A percentile compares a stretch with the other conserved stretches of the same genome.
Conservation (phyloP, 2,888 invertebrate species). For the Chymomyza amoena region DNA sequence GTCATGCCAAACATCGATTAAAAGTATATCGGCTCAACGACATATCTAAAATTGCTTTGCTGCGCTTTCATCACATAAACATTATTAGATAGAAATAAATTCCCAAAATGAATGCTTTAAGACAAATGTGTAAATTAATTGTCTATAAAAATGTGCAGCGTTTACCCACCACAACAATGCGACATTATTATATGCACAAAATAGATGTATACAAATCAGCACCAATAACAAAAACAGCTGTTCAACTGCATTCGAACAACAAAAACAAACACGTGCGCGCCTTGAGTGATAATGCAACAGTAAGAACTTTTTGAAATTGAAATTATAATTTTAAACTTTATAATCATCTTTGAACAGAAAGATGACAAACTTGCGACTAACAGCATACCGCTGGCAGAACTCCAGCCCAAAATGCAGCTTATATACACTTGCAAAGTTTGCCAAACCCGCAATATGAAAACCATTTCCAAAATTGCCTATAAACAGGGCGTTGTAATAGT, state of each 20-base stretch:
- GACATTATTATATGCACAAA: neutral
- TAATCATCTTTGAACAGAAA: neutral
- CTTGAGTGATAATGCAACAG: slow-evolving; percentile 23
- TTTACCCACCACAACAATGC: neutral
- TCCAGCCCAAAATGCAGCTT: slow-evolving; percentile 83
- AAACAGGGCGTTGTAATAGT: slow-evolving; percentile 95
- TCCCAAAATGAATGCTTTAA: neutral
- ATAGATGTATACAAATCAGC: slow-evolving; percentile 5
- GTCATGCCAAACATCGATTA: too few species aligned
- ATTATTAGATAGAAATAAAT: neutral
- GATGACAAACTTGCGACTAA: slow-evolving; percentile 27
- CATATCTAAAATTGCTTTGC: neutral
- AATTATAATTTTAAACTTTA: neutral
- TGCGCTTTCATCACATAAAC: too few species aligned
- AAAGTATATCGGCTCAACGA: neutral
- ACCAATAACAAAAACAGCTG: slow-evolving; percentile 15
- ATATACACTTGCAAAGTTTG: slow-evolving; percentile 95
- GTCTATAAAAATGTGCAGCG: neutral
- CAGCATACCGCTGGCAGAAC: slow-evolving; percentile 56
- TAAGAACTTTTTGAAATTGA: neutral
- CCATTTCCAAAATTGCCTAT: slow-evolving; percentile 92
- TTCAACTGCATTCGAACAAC: slow-evolving; percentile 6
- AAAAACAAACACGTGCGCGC: slow-evolving; percentile 30
- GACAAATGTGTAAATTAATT: neutral
- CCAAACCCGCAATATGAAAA: slow-evolving; percentile 85